Evolutionary conservation across 2,888 invertebrate genomes (phyloP).

Genomic region (Drosophila melanosoma): DNA sequence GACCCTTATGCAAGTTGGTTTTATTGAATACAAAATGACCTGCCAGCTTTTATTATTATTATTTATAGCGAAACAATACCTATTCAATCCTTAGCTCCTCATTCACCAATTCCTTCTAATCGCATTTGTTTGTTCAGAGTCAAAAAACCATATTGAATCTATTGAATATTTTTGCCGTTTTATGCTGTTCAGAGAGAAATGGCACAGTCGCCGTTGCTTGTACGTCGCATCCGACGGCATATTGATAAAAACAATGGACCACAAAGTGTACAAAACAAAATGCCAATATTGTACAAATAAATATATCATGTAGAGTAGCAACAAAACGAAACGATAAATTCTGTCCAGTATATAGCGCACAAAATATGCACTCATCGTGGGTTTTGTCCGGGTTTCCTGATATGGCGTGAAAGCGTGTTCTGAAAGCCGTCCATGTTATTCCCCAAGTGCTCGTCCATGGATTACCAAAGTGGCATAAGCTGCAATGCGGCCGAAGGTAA

Average conservation of each 20-base stretch:
- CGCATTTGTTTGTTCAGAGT: constrained; percentile 29
- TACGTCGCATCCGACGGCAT: constrained; percentile 46
- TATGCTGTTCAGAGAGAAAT: constrained; percentile 35
- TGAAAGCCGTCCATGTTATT: constrained; percentile 44
- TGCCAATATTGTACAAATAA: constrained; percentile 59
- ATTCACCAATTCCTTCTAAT: constrained; percentile 12
- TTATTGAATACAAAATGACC: not conserved
- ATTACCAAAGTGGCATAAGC: constrained; percentile 55
- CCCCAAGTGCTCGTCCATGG: constrained; percentile 55
- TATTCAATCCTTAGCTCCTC: constrained; percentile 3
- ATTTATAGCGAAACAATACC: not conserved
- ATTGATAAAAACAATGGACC: constrained; percentile 69
- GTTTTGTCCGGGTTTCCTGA: constrained; percentile 42
- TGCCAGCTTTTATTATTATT: not conserved
- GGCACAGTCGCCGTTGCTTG: constrained; percentile 8
- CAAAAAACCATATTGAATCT: constrained; percentile 46
- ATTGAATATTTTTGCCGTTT: constrained; percentile 45
- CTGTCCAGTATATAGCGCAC: constrained; percentile 48
- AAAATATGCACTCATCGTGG: constrained; percentile 61
- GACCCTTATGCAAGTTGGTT: not conserved
- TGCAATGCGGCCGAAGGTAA: constrained; percentile 3
- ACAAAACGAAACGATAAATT: constrained; percentile 57
- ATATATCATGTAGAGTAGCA: constrained; percentile 45
- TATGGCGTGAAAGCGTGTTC: constrained; percentile 56
- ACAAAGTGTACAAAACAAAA: constrained; percentile 60